Percentiles rank a stretch among this genome's conserved stretches.
phyloP scores from a whole-genome alignment of 2,113 vertebrate species.

The Elaphurus davidianus region DNA sequence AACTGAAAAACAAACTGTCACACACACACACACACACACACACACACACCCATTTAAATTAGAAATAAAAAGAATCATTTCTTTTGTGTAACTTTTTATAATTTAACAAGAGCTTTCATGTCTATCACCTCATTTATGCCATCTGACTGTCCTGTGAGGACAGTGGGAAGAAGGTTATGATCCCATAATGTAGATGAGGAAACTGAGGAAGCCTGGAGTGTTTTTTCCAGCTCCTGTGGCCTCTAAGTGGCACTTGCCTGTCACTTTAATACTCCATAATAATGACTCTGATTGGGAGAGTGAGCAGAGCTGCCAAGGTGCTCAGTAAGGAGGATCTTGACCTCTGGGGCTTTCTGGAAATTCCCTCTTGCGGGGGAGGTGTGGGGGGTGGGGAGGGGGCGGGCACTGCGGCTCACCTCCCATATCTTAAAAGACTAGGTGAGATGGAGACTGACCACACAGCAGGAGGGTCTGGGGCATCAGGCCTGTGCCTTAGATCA shows the following conservation, averaged over 20 bases:
- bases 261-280: not conserved
- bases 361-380: too few relatives aligned
- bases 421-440: not conserved
- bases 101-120: not conserved
- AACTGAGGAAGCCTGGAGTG: not conserved
- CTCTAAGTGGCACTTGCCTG: not conserved
- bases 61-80: not conserved
- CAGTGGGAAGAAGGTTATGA: too few relatives aligned
- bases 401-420: not conserved
- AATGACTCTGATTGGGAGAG: not conserved
- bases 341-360: not conserved
- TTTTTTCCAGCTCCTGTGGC: not conserved
- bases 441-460: not conserved
- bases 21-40: not conserved
- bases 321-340: not conserved
- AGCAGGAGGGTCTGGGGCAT: not conserved
- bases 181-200: not conserved
- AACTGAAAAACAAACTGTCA: not conserved
- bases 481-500: not conserved
- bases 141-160: not conserved
- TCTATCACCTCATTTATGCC: not conserved
- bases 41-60: not conserved
- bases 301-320: not conserved
- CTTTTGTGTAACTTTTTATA: not conserved
- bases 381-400: rapidly evolving